A percentile compares a stretch with the other conserved stretches of the same genome.
phyloP scores from a whole-genome alignment of 2,113 vertebrate genomes.

The Gymnorhina tibicen region DNA sequence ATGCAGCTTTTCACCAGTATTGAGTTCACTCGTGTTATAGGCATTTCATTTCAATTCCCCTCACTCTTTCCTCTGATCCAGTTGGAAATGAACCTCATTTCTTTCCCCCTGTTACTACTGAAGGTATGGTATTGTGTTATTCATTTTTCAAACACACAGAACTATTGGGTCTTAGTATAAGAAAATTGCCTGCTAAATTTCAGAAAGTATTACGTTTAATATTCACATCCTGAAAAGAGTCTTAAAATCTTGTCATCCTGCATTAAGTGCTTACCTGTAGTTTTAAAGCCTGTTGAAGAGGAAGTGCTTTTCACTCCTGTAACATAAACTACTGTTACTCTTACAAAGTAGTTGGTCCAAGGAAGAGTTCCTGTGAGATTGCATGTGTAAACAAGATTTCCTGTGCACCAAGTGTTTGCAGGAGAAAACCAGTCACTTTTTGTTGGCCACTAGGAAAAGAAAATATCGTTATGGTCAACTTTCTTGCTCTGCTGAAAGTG shows the following conservation, averaged over 20 bases:
- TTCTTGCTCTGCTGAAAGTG: neutral
- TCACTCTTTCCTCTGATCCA: neutral
- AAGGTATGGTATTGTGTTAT: neutral
- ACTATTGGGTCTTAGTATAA: neutral
- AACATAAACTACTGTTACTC: slow-evolving; percentile 52
- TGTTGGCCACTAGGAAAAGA: slow-evolving; percentile 59
- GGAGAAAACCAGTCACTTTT: slow-evolving; percentile 55
- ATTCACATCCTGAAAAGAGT: neutral
- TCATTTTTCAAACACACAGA: neutral
- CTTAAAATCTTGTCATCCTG: neutral
- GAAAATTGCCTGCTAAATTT: neutral
- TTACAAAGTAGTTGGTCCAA: slow-evolving; percentile 52
- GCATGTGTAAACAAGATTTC: slow-evolving; percentile 42
- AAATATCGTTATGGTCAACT: neutral
- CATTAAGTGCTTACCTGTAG: slow-evolving; percentile 32
- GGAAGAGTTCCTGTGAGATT: slow-evolving; percentile 60
- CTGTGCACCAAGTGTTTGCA: neutral
- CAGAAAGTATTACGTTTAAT: neutral
- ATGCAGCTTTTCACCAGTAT: neutral
- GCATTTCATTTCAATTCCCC: neutral
- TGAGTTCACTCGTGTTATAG: neutral
- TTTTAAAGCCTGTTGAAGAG: slow-evolving; percentile 65
- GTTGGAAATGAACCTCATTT: neutral
- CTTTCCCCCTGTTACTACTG: neutral
- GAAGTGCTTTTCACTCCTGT: slow-evolving; percentile 66